Evolutionary conservation across 2,113 vertebrate genomes (phyloP), one percentile per base, ranked within the genome.

Genomic region (Eidolon helvum): DNA sequence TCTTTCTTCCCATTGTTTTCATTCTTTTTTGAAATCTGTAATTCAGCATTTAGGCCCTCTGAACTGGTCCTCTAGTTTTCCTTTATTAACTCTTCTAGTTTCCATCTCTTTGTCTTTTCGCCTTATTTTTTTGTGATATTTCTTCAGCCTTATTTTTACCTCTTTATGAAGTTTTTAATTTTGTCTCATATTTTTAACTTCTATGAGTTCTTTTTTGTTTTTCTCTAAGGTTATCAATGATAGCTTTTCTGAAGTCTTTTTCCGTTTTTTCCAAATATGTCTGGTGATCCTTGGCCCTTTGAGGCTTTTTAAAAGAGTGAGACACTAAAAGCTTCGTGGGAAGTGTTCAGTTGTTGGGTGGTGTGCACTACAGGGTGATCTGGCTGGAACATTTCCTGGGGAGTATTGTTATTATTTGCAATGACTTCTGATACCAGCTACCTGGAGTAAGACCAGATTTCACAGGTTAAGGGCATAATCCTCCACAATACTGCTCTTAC

Each of bases 121-220:
- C 12, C 45, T 55, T 28, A 18, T 45, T 83, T 53, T 43, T 77
- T 92, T 72, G 16, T 92, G 35, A 43, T 59, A 84, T 78, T 90
- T 84, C 12, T 30, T 84, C 50, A 50, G 59, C 45, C 92, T 50
- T 88, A 59, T 92, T 95, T 90, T 75, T 33, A 84, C 9, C 10
- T 43, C 59, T 59, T 28, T 55, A 65, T 85, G 19, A 33, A 93
- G 21, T 71, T 84, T 83, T 80, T 48, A 0, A 87, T 80, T 92
- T 92, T 74, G 35, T 82, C 50, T 82, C 18, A 40, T 77, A 48
- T 72, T 92, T 87, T 82, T 69, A 88, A 86, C 75, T 75, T 88
- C 18, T 72, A 38, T 72, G 89, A 71, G 33, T n/a, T 86, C 66
- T n/a, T 1, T 88, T 77, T 65, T 72, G 30, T 91, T 48, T 74